Base-by-base conservation (phyloP, 2,797 vertebrate species). In the Crax fasciolata region DNA sequence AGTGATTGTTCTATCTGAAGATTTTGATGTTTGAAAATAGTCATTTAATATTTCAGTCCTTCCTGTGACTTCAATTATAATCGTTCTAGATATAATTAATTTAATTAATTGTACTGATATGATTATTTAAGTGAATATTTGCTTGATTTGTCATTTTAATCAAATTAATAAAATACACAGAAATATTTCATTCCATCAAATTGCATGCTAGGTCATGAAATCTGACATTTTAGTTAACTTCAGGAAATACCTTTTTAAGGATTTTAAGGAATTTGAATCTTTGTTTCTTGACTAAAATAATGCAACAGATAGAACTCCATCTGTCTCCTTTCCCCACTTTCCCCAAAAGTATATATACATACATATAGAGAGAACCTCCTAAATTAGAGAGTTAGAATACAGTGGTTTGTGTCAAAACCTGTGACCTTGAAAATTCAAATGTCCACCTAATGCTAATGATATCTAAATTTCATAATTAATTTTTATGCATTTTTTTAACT, bases 41-140 rank as follows among this genome's bases (percentile, higher is more conserved):
- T 25, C 0, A 65, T 35, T 94, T 78, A 88, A 72, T 90, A 12
- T 4, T n/a, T 84, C 11, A 30, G 0, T 78, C 18, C 82, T 75
- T 76, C 80, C 25, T 72, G 21, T 74, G 41, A 74, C 49, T 39
- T 79, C 52, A 68, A 61, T 78, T 84, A 71, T 78, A 67, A 61
- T 17, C 44, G 1, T 72, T 93, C 38, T 87, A 43, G 32, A 43
- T 51, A 28, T 51, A 75, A 84, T 51, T 90, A 84, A 2, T 54
- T 86, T 86, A 84, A 86, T 72, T 81, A 86, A 68, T 57, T 81
- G 14, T 43, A 73, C 20, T 73, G 78, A 81, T 81, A 55, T 78
- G n/a, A 3, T 82, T 59, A 20, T 80, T 92, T 73, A 73, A 71
- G n/a, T 58, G n/a, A 88, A 78, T 79, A 84, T 86, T 78, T 89